Base-by-base conservation (phyloP, 2,797 vertebrate genomes). In the Sparidentex hasta region DNA sequence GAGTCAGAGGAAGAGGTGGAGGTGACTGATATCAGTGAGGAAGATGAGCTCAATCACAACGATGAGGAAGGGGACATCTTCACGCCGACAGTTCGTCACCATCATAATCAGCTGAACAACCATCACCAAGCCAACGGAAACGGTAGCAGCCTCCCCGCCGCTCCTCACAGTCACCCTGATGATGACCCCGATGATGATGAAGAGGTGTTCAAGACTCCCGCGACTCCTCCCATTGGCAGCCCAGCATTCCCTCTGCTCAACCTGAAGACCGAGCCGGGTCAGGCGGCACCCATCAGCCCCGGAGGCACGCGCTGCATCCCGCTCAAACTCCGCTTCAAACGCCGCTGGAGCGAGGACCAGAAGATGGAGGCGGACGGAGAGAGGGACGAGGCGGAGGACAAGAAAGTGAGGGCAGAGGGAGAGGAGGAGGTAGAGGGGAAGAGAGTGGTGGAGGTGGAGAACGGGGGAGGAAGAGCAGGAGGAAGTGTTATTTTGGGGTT, bases 271-370 rank as follows among this genome's bases (percentile, higher is more conserved):
- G 95, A 96, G 84, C 94, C 93, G 0, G 89, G 88, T 13, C 91
- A 87, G 65, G 59, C 76, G 0, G 74, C 92, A 16, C 93, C 93
- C 80, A 76, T 92, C 90, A 95, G 94, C 83, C 95, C 94, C 16
- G 92, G 94, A 0, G 94, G 92, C 71, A 93, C 94, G 0, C 95
- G 92, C 54, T 97, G 97, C 91, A 97, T 98, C 92, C 97, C 97
- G 1, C 95, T 98, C 23, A 98, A 98, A 21, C 94, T 97, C 56
- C 97, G 97, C 66, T 98, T 98, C 89, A 98, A 98, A 65, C 95
- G 97, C n/a, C 97, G 97, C 89, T 98, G 97, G 97, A 98, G 97
- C 47, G 96, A 97, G 84, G 97, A 98, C 92, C 97, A 97, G 92
- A 95, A 96, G 66, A 94, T 97, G 91, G 97, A 97, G 90, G 97